Percentiles rank a stretch among this genome's conserved stretches.
These are phyloP conservation scores for Phaedon cochleariae DNA, from an alignment of 2,888 invertebrate genomes.

Conservation along the genomic window DNA sequence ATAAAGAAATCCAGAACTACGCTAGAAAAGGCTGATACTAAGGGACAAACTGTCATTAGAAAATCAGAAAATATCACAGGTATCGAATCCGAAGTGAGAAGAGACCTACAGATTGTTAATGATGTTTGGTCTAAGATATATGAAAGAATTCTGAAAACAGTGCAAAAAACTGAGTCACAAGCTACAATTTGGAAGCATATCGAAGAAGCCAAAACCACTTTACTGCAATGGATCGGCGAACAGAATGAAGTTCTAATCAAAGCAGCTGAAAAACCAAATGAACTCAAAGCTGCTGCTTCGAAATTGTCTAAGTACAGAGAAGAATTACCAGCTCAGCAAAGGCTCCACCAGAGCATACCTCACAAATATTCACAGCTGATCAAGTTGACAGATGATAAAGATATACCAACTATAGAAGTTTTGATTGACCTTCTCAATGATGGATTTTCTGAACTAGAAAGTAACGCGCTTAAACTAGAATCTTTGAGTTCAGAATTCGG, in stretches of 20 bases:
- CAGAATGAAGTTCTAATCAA: constrained; percentile 80
- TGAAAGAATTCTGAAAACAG: constrained; percentile 75
- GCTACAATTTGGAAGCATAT: constrained; percentile 93
- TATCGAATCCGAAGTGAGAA: constrained; percentile 69
- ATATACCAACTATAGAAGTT: constrained; percentile 74
- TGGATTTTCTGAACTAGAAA: constrained; percentile 79
- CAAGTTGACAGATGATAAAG: constrained; percentile 76
- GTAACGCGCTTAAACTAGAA: constrained; percentile 78
- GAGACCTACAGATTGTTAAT: constrained; percentile 71
- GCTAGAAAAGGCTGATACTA: constrained; percentile 81
- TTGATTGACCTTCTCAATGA: constrained; percentile 74
- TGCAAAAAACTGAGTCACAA: constrained; percentile 87
- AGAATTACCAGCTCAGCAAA: constrained; percentile 81
- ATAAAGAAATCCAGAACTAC: constrained; percentile 78
- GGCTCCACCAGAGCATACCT: constrained; percentile 78
- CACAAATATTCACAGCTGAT: constrained; percentile 82
- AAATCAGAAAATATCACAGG: constrained; percentile 75
- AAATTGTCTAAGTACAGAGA: constrained; percentile 85
- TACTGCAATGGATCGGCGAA: constrained; percentile 84
- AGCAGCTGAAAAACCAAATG: constrained; percentile 79
- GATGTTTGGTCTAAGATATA: constrained; percentile 76
- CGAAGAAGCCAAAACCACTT: constrained; percentile 83
- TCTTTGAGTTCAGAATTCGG: constrained; percentile 76
- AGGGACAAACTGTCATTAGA: constrained; percentile 75
- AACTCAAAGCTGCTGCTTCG: constrained; percentile 81